Evolutionary conservation across 2,888 invertebrate species (phyloP).

Genomic region (Zaprionus lineosus): DNA sequence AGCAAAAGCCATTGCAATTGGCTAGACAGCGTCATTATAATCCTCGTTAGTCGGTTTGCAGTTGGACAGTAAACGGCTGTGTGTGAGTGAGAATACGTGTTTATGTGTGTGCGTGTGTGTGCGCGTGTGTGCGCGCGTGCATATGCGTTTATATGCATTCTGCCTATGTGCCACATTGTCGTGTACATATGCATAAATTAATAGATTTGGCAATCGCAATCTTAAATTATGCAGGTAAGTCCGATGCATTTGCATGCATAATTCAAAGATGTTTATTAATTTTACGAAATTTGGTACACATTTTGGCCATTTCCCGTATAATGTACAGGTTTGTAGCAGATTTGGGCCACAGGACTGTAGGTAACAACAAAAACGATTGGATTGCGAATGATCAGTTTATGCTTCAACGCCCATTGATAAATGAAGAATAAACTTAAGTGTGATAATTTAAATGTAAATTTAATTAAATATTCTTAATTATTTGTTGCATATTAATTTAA

Average conservation of each 20-base stretch:
- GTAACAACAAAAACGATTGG: too few species aligned
- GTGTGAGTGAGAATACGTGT: neutral
- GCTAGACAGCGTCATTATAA: slow-evolving; percentile 76
- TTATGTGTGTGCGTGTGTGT: slow-evolving; percentile 10
- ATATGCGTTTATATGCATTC: neutral
- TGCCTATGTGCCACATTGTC: slow-evolving; percentile 6
- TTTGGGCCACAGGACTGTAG: too few species aligned
- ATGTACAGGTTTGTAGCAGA: neutral
- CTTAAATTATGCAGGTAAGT: slow-evolving; percentile 23
- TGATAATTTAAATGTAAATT: too few species aligned
- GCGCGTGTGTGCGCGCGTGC: slow-evolving; percentile 11
- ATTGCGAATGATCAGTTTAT: too few species aligned
- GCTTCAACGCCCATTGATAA: too few species aligned
- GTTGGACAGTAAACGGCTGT: slow-evolving; percentile 39
- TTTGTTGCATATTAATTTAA: slow-evolving; percentile 14
- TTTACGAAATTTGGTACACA: neutral
- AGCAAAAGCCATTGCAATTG: slow-evolving; percentile 76
- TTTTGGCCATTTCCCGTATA: too few species aligned
- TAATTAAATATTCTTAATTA: too few species aligned
- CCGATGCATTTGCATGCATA: neutral
- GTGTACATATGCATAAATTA: slow-evolving; percentile 47
- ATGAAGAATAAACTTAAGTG: too few species aligned
- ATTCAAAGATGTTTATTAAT: slow-evolving; percentile 2
- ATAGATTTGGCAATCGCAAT: slow-evolving; percentile 31
- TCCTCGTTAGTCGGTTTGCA: slow-evolving; percentile 65